Evolutionary conservation across 2,113 vertebrate species (phyloP).

Genomic region (Odontesthes bonariensis): DNA sequence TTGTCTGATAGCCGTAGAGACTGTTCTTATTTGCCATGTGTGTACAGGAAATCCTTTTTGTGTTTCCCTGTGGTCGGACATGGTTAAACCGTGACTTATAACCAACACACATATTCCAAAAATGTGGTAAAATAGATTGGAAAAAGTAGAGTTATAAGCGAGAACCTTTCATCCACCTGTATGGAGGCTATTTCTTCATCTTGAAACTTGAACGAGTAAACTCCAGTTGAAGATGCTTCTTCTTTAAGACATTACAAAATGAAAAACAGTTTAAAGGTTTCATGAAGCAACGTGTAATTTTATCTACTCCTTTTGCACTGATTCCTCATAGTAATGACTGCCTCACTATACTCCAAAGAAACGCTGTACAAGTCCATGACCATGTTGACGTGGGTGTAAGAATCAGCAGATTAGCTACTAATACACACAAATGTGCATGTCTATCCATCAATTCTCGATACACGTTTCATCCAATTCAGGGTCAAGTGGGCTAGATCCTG

Average conservation of each 20-base stretch:
- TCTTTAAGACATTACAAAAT: background rate
- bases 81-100: background rate
- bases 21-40: background rate
- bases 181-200: background rate
- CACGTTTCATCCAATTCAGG: background rate
- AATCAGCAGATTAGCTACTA: background rate
- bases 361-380: no score
- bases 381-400: background rate
- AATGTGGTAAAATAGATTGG: background rate
- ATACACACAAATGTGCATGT: background rate
- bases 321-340: no score
- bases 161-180: background rate
- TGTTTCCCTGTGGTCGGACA: no score
- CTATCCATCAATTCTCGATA: background rate
- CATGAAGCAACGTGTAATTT: background rate
- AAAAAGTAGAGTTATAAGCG: background rate
- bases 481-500: background rate
- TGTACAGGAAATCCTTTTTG: background rate
- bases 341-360: no score
- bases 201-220: background rate
- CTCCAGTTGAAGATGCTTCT: background rate
- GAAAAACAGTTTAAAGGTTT: background rate
- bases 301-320: no score
- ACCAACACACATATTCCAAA: background rate
- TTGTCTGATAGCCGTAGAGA: background rate